Conservation (phyloP, 2,797 vertebrate species). For the Lutjanus argentimaculatus region DNA sequence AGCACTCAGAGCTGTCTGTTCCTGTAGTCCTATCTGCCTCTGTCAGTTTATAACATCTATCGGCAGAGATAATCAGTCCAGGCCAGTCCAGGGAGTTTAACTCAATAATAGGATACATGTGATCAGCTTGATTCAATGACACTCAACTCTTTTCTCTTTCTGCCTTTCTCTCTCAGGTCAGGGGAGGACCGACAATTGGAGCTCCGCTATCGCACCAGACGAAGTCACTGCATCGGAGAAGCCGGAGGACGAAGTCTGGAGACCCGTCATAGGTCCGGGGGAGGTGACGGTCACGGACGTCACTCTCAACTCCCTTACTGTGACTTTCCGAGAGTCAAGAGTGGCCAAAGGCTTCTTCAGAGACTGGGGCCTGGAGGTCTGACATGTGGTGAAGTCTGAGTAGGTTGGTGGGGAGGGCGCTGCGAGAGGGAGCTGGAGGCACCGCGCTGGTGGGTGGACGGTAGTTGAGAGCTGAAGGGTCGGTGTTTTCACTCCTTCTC, state of each 20-base stretch:
- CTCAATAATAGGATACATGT: constrained; percentile 31
- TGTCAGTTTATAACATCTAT: constrained; percentile 25
- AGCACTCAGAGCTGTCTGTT: constrained; percentile 8
- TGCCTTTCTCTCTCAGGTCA: constrained; percentile 61
- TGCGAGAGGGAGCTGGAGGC: neutral
- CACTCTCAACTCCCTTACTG: constrained; percentile 97
- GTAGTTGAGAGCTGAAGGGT: neutral
- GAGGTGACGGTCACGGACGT: constrained; percentile 97
- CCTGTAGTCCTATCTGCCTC: constrained; percentile 25
- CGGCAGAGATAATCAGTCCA: constrained; percentile 37
- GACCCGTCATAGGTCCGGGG: constrained; percentile 72
- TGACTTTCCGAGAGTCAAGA: constrained; percentile 96
- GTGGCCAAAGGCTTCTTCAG: constrained; percentile 96
- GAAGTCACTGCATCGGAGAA: constrained; percentile 40
- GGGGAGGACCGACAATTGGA: constrained; percentile 67
- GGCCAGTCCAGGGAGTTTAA: constrained; percentile 42
- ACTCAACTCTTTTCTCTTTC: constrained; percentile 19
- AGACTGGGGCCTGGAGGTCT: constrained; percentile 87
- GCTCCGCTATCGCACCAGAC: constrained; percentile 42
- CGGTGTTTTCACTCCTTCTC: constrained; percentile 14
- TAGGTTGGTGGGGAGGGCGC: constrained; percentile 14
- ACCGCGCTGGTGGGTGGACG: neutral
- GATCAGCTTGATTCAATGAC: constrained; percentile 36
- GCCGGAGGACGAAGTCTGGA: constrained; percentile 65
- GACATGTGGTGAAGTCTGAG: constrained; percentile 31